Percentiles rank a stretch among this genome's conserved stretches.
Conservation (phyloP, 2,888 invertebrate genomes). For the Pseudoips prasinana region DNA sequence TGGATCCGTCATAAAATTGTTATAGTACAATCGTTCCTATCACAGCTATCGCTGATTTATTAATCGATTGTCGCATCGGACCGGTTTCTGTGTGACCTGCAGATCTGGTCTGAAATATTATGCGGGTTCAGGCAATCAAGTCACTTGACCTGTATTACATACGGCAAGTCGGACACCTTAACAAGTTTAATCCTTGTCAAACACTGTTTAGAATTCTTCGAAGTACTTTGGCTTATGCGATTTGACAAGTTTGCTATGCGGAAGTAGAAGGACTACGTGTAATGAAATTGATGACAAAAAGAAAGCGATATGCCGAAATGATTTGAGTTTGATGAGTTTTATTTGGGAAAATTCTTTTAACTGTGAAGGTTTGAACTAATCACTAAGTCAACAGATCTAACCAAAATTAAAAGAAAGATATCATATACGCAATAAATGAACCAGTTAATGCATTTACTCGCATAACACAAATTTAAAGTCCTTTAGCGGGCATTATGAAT, state of each 20-base stretch:
- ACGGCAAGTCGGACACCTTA: conserved; percentile 50
- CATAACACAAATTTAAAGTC: too few relatives aligned
- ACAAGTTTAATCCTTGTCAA: conserved; percentile 65
- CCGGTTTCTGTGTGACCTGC: conserved; percentile 49
- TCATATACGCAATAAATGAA: too few relatives aligned
- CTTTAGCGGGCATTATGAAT: too few relatives aligned
- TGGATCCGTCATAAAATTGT: conserved; percentile 28
- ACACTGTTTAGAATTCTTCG: conserved; percentile 41
- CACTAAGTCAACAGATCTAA: too few relatives aligned
- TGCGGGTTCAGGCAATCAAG: conserved; percentile 64
- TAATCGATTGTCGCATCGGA: conserved; percentile 60
- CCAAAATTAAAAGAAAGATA: too few relatives aligned
- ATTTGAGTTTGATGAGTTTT: too few relatives aligned
- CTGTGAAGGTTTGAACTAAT: too few relatives aligned
- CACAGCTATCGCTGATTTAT: conserved; percentile 57
- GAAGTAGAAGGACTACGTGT: too few relatives aligned
- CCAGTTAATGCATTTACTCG: too few relatives aligned
- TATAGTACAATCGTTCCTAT: conserved; percentile 35
- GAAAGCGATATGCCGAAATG: too few relatives aligned
- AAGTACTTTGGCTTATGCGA: conserved; percentile 1
- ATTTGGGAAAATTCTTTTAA: too few relatives aligned
- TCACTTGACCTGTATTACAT: conserved; percentile 67
- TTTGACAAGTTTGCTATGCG: neutral
- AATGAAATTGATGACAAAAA: too few relatives aligned
- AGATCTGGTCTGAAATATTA: conserved; percentile 61